A percentile compares a stretch with the other conserved stretches of the same genome.
phyloP scores from a whole-genome alignment of 1,140 invertebrate species.

The Drosophila willistoni region DNA sequence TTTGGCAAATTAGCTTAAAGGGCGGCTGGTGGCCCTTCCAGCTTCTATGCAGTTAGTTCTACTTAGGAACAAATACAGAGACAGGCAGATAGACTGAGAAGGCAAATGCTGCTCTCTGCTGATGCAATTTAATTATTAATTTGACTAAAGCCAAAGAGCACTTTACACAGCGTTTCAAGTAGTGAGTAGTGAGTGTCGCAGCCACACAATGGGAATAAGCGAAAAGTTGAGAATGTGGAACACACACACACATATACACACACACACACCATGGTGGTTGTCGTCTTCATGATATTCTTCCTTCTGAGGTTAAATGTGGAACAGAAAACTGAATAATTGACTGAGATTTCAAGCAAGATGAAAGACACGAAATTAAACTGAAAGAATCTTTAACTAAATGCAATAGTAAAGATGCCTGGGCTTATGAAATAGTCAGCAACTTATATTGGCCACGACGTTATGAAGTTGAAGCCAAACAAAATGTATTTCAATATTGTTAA shows the following conservation, averaged over 20 bases:
- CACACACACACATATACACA: constrained; percentile 24
- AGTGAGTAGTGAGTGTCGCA: not conserved
- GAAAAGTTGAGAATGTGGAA: constrained; percentile 52
- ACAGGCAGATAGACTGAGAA: constrained; percentile 3
- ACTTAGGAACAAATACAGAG: not conserved
- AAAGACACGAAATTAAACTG: not conserved
- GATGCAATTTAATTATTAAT: constrained; percentile 48
- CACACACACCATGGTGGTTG: constrained; percentile 12
- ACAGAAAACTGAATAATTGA: constrained; percentile 47
- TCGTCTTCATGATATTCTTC: constrained; percentile 22
- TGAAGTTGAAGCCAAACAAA: too few relatives aligned
- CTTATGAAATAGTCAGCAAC: too few relatives aligned
- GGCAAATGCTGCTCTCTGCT: not conserved
- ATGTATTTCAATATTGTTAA: too few relatives aligned
- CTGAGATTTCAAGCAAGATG: constrained; percentile 26
- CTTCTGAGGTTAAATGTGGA: constrained; percentile 50
- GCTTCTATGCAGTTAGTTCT: constrained; percentile 7
- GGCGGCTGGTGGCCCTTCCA: not conserved
- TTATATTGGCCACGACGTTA: too few relatives aligned
- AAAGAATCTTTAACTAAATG: not conserved
- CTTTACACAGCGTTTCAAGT: not conserved
- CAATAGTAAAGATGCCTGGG: not conserved
- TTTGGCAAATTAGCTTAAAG: constrained; percentile 11
- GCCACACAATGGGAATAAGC: constrained; percentile 35
- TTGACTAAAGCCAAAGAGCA: constrained; percentile 6